Evolutionary conservation across 2,888 invertebrate genomes (phyloP), one percentile per base, ranked within the genome.

Genomic region (Allygus modestus): DNA sequence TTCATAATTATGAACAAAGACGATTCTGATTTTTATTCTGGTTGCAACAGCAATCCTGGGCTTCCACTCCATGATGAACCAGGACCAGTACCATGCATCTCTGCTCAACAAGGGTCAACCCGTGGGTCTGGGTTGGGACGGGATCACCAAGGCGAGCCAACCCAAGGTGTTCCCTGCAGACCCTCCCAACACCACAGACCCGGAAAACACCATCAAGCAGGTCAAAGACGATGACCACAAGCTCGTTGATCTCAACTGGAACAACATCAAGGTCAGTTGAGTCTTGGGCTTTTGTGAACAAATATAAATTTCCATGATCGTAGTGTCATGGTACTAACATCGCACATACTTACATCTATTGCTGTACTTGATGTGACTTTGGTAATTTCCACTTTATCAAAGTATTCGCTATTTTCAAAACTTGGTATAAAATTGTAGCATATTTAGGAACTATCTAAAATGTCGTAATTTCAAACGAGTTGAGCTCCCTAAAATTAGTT

Each of bases 51-150:
- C 98, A 91, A 98, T 99, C 91, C 94, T 99, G 90, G 99, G 99
- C 89, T 98, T 99, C 94, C 99, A 99, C 92, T 99, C 99, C 86
- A 99, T 99, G 97, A 97, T 99, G 96, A 99, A 99, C 91, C 99
- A 99, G 92, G 98, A 99, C 90, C 99, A 99, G 92, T 99, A 98
- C 92, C 98, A 99, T 92, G 98, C 98, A 86, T 99, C 99, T 58
- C 92, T 98, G 86, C 91, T 97, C 87, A 98, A 97, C 92, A 97
- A 97, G 91, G 97, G 96, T 33, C 97, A 97, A 90, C 97, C 97
- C 0, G 93, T 97, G 86, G 97, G 97, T 71, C 91, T 97, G 89
- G 97, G 97, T 87, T 97, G 97, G 97, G 97, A 97, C 90, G 98
- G 98, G 89, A 95, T 98, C 89, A 98, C 99, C 82, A 98, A 98